A percentile compares a stretch with the other conserved stretches of the same genome.
phyloP scores from a whole-genome alignment of 1,140 invertebrate genomes.

The Phocides pigmalion region DNA sequence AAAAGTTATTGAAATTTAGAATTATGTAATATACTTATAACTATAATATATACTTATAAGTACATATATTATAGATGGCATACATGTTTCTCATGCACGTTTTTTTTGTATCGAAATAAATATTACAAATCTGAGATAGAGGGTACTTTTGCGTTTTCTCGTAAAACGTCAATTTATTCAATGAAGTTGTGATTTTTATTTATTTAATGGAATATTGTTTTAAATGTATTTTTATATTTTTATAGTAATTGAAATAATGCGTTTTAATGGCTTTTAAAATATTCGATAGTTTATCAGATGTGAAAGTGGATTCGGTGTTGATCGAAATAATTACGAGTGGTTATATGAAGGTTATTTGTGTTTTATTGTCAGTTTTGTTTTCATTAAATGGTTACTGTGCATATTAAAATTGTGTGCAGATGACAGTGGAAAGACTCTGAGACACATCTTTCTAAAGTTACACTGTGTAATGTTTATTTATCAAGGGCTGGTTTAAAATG shows the following conservation, averaged over 20 bases:
- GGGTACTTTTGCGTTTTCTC: not conserved
- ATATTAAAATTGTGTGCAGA: too few relatives aligned
- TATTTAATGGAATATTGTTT: not conserved
- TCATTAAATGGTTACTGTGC: not conserved
- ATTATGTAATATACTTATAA: too few relatives aligned
- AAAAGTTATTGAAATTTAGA: too few relatives aligned
- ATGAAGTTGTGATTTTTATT: not conserved
- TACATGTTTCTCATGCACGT: too few relatives aligned
- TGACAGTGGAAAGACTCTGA: too few relatives aligned
- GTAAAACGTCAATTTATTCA: not conserved
- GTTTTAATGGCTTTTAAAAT: conserved; percentile 23
- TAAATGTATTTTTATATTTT: conserved; percentile 3
- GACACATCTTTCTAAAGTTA: too few relatives aligned
- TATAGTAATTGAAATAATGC: not conserved
- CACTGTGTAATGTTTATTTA: too few relatives aligned
- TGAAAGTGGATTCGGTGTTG: conserved; percentile 5
- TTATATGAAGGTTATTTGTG: conserved; percentile 4
- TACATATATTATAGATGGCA: too few relatives aligned
- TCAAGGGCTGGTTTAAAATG: too few relatives aligned
- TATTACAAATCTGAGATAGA: not conserved
- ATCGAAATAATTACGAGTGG: conserved; percentile 22
- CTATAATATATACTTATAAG: too few relatives aligned
- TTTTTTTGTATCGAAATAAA: too few relatives aligned
- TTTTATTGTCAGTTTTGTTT: not conserved
- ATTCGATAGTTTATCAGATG: conserved; percentile 7